Base-by-base conservation (phyloP, 2,113 vertebrate species). In the Leptobrachium ailaonicum region DNA sequence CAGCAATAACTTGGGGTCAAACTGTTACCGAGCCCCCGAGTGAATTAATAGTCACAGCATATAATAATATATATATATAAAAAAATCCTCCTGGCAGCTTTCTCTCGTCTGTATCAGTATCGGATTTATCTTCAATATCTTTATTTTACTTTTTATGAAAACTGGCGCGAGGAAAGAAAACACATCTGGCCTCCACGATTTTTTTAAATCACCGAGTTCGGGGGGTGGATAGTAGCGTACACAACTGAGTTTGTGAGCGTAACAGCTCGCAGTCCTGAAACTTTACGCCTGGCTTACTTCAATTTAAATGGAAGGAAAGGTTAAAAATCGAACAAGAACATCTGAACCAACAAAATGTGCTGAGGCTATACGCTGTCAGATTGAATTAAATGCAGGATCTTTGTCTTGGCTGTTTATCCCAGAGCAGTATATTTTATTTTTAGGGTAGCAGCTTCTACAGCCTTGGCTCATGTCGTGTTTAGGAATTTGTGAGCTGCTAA, bases 251-350 rank as follows among this genome's bases (percentile, higher is more conserved):
- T 75, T 75, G 62, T 62, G 79, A 74, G 79, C 58, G 53, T 69
- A 60, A 44, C 79, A 53, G 64, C 79, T 75, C 64, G 11, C 42
- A 47, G 79, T 50, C 67, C 72, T 62, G 42, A 81, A 81, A 75
- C 79, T 66, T 81, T 71, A 81, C 72, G 79, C 79, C 79, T 75
- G 72, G 64, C 79, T 75, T 75, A 56, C 42, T 68, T 81, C 71
- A 75, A 60, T 69, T 75, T 74, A 41, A 75, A 81, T 81, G 7
- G 79, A 81, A 41, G 60, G 71, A 81, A 69, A 81, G 66, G 79
- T 75, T 81, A 75, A 64, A 66, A 40, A 62, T 75, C 64, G 71
- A 69, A 81, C 79, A 81, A 74, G 72, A 50, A 67, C 54, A 80
- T 74, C 58, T 74, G 78, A 71, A 74, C 50, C 71, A 68, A 62